phyloP scores from a whole-genome alignment of 2,797 vertebrate genomes.

The Micropoecilia bifurca region DNA sequence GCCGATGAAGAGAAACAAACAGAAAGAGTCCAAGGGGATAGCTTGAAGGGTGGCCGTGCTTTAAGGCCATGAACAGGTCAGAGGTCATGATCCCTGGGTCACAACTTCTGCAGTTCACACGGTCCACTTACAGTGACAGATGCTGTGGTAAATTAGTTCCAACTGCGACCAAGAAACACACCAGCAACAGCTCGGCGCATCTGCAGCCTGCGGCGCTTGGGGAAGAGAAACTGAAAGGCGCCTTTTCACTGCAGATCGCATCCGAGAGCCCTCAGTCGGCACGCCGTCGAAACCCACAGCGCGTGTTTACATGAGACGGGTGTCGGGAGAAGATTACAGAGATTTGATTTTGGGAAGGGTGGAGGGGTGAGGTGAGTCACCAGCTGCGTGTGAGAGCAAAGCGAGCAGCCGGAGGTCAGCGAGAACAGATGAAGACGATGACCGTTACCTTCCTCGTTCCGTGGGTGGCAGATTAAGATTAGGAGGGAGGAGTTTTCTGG shows the following conservation, averaged over 20 bases:
- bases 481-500: slow-evolving; percentile 25
- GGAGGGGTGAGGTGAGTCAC: slow-evolving; percentile 19
- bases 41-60: slow-evolving; percentile 47
- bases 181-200: not conserved
- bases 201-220: slow-evolving; percentile 14
- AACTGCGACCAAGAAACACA: not conserved
- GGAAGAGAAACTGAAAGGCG: slow-evolving; percentile 5
- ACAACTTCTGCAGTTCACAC: slow-evolving; percentile 64
- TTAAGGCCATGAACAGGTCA: slow-evolving; percentile 40
- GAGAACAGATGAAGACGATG: slow-evolving; percentile 41
- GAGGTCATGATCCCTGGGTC: slow-evolving; percentile 41
- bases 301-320: slow-evolving; percentile 1
- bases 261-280: slow-evolving; percentile 20
- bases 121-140: slow-evolving; percentile 40
- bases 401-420: slow-evolving; percentile 31
- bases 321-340: slow-evolving; percentile 39
- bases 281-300: slow-evolving; percentile 22
- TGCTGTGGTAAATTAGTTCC: slow-evolving; percentile 6
- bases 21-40: slow-evolving; percentile 16
- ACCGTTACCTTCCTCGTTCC: slow-evolving; percentile 36
- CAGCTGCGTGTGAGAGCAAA: slow-evolving; percentile 51
- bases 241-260: slow-evolving; percentile 11
- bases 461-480: slow-evolving; percentile 28
- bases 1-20: slow-evolving; percentile 8
- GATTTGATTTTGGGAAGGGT: slow-evolving; percentile 48